Base-by-base conservation (phyloP, 2,797 vertebrate species). In the Urocyon cinereoargenteus region DNA sequence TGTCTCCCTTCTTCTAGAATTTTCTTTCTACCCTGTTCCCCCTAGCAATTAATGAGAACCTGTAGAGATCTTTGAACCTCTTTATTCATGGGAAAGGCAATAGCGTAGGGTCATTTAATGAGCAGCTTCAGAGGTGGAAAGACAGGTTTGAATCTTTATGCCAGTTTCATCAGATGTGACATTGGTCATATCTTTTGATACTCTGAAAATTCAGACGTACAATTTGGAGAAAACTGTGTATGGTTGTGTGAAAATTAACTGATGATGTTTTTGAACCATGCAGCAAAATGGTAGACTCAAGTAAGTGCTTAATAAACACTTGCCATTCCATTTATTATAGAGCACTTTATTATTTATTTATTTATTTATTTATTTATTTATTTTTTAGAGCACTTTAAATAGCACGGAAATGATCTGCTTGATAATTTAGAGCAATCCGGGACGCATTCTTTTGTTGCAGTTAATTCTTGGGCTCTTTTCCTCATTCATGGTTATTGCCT, bases 1-100 rank as follows among this genome's bases (percentile, higher is more conserved):
- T 88, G 49, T 72, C 45, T 94, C 53, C 55, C 51, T 77, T 77
- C n/a, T 89, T 77, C 86, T 40, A 87, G 91, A 78, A 6, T 81
- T 77, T 81, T n/a, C 61, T 89, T 92, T 62, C 36, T 70, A 2
- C 55, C 22, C 45, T 5, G 0, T 61, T 12, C 36, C 3, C 36
- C 59, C 77, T 34, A 78, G 49, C 61, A 92, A 40, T 31, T 88
- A 61, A 22, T 34, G 14, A 85, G 77, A 90, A 61, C 53, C 8
- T 28, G 51, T 26, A 21, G n/a, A 61, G 26, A 87, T 59, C 36
- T 40, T 53, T 53, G 53, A 45, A 84, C 59, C 51, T 92, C 31
- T 68, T 64, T 75, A 26, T 94, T 89, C 34, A 0, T 5, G 24
- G 51, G 77, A 92, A 92, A 86, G 75, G 19, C 51, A 61, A 0